A percentile compares a stretch with the other conserved stretches of the same genome.
Conservation (phyloP, 2,797 vertebrate species). For the Moxostoma hubbsi region DNA sequence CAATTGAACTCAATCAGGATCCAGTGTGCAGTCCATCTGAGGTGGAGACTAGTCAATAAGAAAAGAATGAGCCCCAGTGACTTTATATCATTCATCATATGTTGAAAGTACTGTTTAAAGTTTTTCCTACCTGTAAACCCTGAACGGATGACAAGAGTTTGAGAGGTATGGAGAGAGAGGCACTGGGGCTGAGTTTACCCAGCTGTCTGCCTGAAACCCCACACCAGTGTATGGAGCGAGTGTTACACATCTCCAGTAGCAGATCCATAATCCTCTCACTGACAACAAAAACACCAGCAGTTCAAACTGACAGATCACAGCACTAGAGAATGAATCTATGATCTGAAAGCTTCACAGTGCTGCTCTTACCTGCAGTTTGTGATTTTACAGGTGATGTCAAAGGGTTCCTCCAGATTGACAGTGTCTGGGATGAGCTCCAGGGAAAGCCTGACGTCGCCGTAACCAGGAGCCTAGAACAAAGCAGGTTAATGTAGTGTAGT, state of each 20-base stretch:
- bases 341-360: too few species aligned
- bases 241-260: conserved; percentile 96
- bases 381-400: conserved; percentile 97
- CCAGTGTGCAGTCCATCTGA: too few species aligned
- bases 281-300: conserved; percentile 49
- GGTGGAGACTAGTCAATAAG: too few species aligned
- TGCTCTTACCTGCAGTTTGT: conserved; percentile 95
- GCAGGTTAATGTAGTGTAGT: too few species aligned
- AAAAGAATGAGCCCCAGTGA: not conserved
- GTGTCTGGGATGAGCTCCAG: conserved; percentile 96
- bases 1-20: too few species aligned
- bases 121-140: conserved; percentile 89
- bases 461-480: conserved; percentile 89
- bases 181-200: conserved; percentile 90
- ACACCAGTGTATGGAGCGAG: conserved; percentile 94
- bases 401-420: conserved; percentile 94
- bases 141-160: conserved; percentile 91
- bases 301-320: not conserved
- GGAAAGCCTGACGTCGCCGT: conserved; percentile 94
- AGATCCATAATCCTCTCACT: conserved; percentile 99
- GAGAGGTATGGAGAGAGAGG: conserved; percentile 90
- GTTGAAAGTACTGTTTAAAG: not conserved
- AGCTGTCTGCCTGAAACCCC: conserved; percentile 94
- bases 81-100: not conserved
- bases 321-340: not conserved